Evolutionary conservation across 35 echinoderm and acorn worm species (phyloP).

Genomic region (Heliocidaris erythrogramma): DNA sequence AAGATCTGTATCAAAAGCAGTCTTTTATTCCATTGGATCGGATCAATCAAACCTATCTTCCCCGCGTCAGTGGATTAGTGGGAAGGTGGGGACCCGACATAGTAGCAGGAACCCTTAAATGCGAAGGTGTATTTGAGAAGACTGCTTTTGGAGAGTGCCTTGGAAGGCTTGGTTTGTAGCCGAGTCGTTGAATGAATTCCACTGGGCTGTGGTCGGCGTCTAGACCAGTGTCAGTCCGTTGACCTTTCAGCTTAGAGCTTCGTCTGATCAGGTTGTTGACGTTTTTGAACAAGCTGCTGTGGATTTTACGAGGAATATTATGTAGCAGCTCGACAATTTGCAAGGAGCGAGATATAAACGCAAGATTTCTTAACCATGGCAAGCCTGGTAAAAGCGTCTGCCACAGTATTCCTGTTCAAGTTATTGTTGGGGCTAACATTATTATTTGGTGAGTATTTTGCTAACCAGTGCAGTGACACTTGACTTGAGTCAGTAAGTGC

Average conservation of each 20-base stretch:
- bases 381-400: constrained; percentile 19
- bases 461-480: no score
- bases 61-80: neutral
- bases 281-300: no score
- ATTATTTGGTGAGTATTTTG: constrained; percentile 31
- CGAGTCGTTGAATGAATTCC: neutral
- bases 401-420: constrained; percentile 43
- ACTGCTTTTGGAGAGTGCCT: neutral
- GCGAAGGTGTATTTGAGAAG: no score
- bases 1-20: no score
- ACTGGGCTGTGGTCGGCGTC: neutral
- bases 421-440: constrained; percentile 41
- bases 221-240: neutral
- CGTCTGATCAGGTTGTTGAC: no score
- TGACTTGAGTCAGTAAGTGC: no score
- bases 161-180: neutral
- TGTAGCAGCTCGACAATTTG: neutral
- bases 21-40: neutral
- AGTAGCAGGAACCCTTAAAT: no score
- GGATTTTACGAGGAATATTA: neutral
- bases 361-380: neutral
- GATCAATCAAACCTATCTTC: neutral
- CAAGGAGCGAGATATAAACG: neutral
- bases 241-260: neutral
- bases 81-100: neutral